phyloP scores from a whole-genome alignment of 2,113 vertebrate species.

The Phylloscopus trochiloides region DNA sequence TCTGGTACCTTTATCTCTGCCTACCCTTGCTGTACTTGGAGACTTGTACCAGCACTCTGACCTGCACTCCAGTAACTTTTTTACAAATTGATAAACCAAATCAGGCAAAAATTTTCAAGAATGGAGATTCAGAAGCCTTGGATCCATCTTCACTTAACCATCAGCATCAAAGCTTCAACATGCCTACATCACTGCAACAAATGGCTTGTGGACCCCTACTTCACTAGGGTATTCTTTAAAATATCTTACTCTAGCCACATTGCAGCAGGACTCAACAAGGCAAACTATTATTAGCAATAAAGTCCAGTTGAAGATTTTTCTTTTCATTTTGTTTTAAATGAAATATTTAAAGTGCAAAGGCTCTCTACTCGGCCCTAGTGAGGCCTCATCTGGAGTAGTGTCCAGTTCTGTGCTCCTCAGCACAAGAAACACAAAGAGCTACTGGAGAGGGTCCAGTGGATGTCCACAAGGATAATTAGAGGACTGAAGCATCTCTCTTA shows the following conservation, averaged over 20 bases:
- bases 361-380: fast-evolving
- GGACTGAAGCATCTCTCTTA: not conserved
- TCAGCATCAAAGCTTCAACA: not conserved
- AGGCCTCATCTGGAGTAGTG: not conserved
- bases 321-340: not conserved
- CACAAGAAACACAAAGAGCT: not conserved
- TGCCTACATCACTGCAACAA: not conserved
- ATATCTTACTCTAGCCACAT: not conserved
- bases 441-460: not conserved
- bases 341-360: not conserved
- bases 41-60: not conserved
- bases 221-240: not conserved
- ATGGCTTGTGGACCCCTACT: not conserved
- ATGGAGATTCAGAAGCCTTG: not conserved
- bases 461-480: not conserved
- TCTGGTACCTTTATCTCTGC: not conserved
- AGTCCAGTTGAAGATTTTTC: not conserved
- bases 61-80: not conserved
- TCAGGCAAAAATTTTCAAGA: not conserved
- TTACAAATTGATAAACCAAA: not conserved
- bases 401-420: not conserved
- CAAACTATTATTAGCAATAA: not conserved
- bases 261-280: not conserved
- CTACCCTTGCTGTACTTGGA: not conserved
- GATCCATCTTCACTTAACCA: not conserved